A percentile compares a stretch with the other conserved stretches of the same genome.
Evolutionary conservation across 2,113 vertebrate species (phyloP).

Genomic region (Phocoena phocoena): DNA sequence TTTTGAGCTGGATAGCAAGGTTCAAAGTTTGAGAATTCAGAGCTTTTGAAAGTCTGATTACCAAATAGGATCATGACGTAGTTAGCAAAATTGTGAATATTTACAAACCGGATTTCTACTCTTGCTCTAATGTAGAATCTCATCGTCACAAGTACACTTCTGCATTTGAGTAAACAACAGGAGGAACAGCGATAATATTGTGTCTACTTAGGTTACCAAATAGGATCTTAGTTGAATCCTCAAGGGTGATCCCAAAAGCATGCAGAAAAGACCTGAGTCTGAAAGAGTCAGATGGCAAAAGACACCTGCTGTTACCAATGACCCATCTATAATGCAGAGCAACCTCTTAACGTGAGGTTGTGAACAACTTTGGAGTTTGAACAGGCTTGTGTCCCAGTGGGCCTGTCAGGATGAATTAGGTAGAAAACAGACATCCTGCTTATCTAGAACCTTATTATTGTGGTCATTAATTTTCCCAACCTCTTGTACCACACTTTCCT

Average conservation of each 20-base stretch:
- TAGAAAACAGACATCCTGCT: not conserved
- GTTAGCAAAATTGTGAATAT: not conserved
- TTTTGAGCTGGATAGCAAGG: not conserved
- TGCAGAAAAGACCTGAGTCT: not conserved
- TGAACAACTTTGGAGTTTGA: not conserved
- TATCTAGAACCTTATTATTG: not conserved
- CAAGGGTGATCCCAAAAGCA: not conserved
- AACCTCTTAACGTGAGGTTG: not conserved
- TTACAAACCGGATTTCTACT: not conserved
- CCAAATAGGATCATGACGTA: not conserved
- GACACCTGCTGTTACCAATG: not conserved
- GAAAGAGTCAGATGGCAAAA: not conserved
- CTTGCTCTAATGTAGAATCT: not conserved
- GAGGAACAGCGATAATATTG: fast-evolving
- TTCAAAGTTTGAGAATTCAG: not conserved
- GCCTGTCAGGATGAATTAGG: not conserved
- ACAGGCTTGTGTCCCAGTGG: not conserved
- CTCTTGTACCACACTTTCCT: not conserved
- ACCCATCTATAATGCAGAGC: not conserved
- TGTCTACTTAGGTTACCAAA: not conserved
- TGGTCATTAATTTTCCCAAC: not conserved
- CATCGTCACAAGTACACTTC: not conserved
- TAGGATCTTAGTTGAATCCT: not conserved
- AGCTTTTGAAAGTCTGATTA: not conserved
- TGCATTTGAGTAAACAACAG: not conserved